Base-by-base conservation (phyloP, 2,113 vertebrate species). In the Epinephelus cyanopodus region DNA sequence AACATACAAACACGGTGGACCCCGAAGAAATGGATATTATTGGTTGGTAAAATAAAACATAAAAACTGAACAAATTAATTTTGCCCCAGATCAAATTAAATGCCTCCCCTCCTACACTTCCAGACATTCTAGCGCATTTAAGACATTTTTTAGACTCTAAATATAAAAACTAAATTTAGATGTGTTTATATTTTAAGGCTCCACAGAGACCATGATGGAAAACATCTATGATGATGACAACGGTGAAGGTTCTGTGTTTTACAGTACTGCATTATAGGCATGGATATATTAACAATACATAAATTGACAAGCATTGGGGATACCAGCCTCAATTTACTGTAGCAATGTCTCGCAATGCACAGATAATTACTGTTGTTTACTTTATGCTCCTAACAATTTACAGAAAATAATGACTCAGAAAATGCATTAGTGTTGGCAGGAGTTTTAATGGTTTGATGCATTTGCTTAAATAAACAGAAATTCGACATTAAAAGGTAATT, bases 311-410 rank as follows among this genome's bases (percentile, higher is more conserved):
- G 19, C 19, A 57, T 13, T 42, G 39, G 47, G 60, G 45, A 60
- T n/a, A 73, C 17, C 12, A 18, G 50, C 60, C 73, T 83, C 9
- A 67, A 67, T 64, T 78, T 62, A 77, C 39, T 47, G 25, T 18
- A 56, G 56, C 65, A 62, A 64, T 61, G 69, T 8, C 47, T 76
- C 63, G 42, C 42, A 66, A 77, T 70, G 75, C 23, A 80, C 77
- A 83, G 72, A 80, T 87, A 86, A 90, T 82, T 68, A 61, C 54
- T 54, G 77, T 39, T 86, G 84, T 89, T 84, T 80, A 64, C 78
- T 83, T 73, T 86, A 45, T 57, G 68, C 75, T 67, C 6, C 67
- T 27, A 77, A 79, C 74, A 82, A 89, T 88, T 81, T 75, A 39
- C 76, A 78, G 62, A 74, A 89, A 64, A 68, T 19, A 75, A 70